A percentile compares a stretch with the other conserved stretches of the same genome.
These are phyloP conservation scores for Buphagus erythrorhynchus DNA, from an alignment of 2,797 vertebrate species.

Conservation along the genomic window DNA sequence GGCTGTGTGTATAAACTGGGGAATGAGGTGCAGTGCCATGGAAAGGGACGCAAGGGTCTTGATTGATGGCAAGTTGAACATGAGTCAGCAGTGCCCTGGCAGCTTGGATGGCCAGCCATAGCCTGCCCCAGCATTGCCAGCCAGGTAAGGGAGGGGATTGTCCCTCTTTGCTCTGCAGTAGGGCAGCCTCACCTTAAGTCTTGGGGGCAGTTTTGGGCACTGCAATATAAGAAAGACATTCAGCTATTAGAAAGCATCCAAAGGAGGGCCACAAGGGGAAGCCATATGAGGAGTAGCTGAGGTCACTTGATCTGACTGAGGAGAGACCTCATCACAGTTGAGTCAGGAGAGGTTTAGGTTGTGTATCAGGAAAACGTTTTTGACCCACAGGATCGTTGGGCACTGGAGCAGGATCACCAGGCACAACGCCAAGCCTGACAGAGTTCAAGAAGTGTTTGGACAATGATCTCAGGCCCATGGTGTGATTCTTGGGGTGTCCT, in stretches of 20 bases:
- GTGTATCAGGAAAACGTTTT: not conserved
- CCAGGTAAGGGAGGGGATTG: rapidly evolving
- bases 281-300: not conserved
- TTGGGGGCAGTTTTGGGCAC: not conserved
- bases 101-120: not conserved
- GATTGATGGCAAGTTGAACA: not conserved
- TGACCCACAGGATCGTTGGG: not conserved
- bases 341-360: not conserved
- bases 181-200: not conserved
- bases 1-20: not conserved
- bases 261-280: not conserved
- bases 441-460: not conserved
- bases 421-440: not conserved
- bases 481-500: not conserved
- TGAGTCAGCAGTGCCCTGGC: not conserved
- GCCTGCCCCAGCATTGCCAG: not conserved
- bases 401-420: not conserved
- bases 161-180: not conserved
- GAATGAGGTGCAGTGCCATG: not conserved
- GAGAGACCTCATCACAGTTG: not conserved
- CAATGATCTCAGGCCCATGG: not conserved
- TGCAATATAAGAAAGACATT: not conserved
- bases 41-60: not conserved
- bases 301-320: not conserved
- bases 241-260: not conserved